Base-by-base conservation (phyloP, 2,888 invertebrate genomes). In the Mystacides longicornis region DNA sequence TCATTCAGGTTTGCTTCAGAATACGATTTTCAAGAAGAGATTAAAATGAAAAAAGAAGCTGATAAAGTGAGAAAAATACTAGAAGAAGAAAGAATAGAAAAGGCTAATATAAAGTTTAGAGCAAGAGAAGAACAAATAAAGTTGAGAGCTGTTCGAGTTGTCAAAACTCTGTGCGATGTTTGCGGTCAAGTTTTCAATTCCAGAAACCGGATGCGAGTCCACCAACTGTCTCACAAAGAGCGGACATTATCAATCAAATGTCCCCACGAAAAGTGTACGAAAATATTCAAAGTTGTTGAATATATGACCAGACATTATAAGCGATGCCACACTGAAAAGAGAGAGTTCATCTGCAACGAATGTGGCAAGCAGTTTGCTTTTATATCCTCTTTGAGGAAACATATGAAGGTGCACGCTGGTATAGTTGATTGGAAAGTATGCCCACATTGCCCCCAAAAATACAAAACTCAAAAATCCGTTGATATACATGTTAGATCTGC, bases 401-500 rank as follows among this genome's bases (percentile, higher is more conserved):
- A 78, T 59, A 65, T 67, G 45, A 73, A 65, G 42, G 70, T 73
- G 2, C 77, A 77, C 61, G 52, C 60, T 4, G 60, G 55, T 33
- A 66, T 71, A 2, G 71, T 69, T 53, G 64, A 67, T 51, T 62
- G 66, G 42, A 64, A 59, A 50, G 68, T 68, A 0, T 77, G 77
- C 65, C 70, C 71, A 64, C 65, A 69, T 51, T 77, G 77, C 64
- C 66, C 70, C 42, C 75, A 75, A 63, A 67, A 64, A 3, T 77
- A 75, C 60, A 70, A 70, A 58, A 73, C 71, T 63, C 62, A 66
- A 2, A 75, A 75, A 57, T 74, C 74, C 49, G 68, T 73, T n/a
- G 55, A 68, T 48, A 68, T 77, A 18, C 77, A 77, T 65, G 73
- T 74, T 51, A 67, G 77, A 66, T 74, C 77, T 45, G 71, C 67